phyloP scores from a whole-genome alignment of 2,888 invertebrate genomes.

The Euspilapteryx auroguttella region DNA sequence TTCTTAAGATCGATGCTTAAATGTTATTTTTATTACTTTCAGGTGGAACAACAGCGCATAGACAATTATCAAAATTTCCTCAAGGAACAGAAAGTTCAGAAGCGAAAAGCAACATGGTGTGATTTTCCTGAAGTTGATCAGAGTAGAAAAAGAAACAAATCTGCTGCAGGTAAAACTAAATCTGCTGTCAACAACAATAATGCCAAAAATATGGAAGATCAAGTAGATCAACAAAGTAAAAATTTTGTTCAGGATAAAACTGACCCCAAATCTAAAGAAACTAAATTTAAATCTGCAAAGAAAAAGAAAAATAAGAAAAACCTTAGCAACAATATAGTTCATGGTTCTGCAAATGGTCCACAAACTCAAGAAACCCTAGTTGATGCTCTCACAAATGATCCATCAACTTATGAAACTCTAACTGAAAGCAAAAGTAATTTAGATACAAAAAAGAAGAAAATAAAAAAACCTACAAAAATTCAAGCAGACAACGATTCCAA shows the following conservation, averaged over 20 bases:
- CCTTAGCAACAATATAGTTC: conserved; percentile 7
- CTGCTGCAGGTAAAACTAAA: conserved; percentile 16
- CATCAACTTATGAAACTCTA: no score
- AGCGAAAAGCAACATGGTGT: conserved; percentile 54
- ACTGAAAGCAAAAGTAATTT: conserved; percentile 1
- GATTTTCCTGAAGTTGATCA: conserved; percentile 60
- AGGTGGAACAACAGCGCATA: conserved; percentile 51
- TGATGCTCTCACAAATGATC: no score
- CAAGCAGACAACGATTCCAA: neutral
- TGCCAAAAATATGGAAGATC: conserved; percentile 5
- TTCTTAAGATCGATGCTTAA: no score
- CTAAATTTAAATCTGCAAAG: conserved; percentile 8
- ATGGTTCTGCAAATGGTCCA: no score
- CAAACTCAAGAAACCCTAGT: no score
- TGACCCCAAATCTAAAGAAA: conserved; percentile 1
- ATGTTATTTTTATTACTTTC: no score
- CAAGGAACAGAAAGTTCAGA: conserved; percentile 44
- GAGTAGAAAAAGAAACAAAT: no score
- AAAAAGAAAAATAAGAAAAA: conserved; percentile 13
- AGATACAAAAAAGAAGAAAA: conserved; percentile 14
- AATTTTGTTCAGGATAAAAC: neutral
- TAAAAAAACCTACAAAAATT: conserved; percentile 8
- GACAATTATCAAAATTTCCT: conserved; percentile 54
- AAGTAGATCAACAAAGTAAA: conserved; percentile 4
- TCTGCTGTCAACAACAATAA: conserved; percentile 11